These are phyloP conservation scores for Takifugu bimaculatus DNA, from an alignment of 2,113 vertebrate species.

Conservation along the genomic window DNA sequence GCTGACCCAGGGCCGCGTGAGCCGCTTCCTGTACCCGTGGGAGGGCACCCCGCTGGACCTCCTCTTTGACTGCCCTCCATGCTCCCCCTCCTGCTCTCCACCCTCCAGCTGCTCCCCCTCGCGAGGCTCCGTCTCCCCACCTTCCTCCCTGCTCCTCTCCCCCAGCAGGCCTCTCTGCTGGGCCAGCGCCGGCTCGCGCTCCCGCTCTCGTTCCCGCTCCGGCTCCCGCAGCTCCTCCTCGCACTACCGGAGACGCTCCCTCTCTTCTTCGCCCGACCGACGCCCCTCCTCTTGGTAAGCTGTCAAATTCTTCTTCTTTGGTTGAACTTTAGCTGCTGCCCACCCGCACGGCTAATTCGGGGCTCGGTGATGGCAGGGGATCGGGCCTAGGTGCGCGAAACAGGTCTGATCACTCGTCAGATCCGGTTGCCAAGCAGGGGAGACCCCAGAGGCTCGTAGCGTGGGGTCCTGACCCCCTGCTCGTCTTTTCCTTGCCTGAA, in stretches of 20 bases:
- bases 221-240: slow-evolving; percentile 87
- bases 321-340: slow-evolving; percentile 18
- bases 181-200: slow-evolving; percentile 78
- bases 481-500: slow-evolving; percentile 2
- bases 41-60: slow-evolving; percentile 90
- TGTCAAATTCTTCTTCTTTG: not conserved
- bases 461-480: slow-evolving; percentile 23
- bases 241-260: slow-evolving; percentile 80
- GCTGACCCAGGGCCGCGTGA: slow-evolving; percentile 87
- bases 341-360: slow-evolving; percentile 24
- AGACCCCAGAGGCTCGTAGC: slow-evolving; percentile 23
- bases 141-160: slow-evolving; percentile 84
- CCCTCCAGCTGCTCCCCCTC: slow-evolving; percentile 92
- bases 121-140: slow-evolving; percentile 88
- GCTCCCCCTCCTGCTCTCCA: slow-evolving; percentile 90
- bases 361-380: slow-evolving; percentile 27
- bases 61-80: slow-evolving; percentile 87
- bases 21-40: slow-evolving; percentile 87
- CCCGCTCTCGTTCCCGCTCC: slow-evolving; percentile 74
- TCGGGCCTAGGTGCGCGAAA: slow-evolving; percentile 27
- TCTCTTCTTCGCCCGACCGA: slow-evolving; percentile 92
- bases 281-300: slow-evolving; percentile 88
- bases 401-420: slow-evolving; percentile 22
- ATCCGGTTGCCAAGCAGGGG: slow-evolving; percentile 19
- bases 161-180: slow-evolving; percentile 86